Evolutionary conservation across 2,888 invertebrate genomes (phyloP).

Genomic region (Corythucha ciliata): DNA sequence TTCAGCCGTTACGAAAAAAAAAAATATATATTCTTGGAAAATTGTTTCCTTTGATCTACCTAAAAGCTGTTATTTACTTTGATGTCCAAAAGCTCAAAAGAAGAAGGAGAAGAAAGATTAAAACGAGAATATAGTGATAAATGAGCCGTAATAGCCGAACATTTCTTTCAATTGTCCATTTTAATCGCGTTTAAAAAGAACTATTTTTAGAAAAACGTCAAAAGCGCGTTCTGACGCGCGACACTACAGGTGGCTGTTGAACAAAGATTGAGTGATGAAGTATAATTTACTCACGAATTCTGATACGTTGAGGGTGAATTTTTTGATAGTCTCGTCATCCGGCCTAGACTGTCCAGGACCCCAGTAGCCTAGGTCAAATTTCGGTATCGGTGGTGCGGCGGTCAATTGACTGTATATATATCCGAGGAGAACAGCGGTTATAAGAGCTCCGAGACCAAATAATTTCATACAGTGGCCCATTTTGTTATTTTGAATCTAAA

Average conservation of each 20-base stretch:
- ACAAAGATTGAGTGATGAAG: background rate
- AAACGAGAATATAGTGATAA: too few relatives aligned
- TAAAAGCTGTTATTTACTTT: too few relatives aligned
- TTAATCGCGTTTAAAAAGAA: too few relatives aligned
- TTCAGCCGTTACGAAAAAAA: too few relatives aligned
- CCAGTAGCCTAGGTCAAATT: slow-evolving; percentile 46
- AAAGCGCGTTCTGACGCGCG: background rate
- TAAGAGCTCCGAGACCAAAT: slow-evolving; percentile 15
- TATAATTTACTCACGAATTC: slow-evolving; percentile 46
- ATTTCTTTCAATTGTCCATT: too few relatives aligned
- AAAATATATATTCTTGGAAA: too few relatives aligned
- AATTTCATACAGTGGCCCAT: slow-evolving; percentile 22
- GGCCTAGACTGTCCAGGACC: slow-evolving; percentile 47
- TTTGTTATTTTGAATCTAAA: too few relatives aligned
- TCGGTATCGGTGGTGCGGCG: slow-evolving; percentile 24
- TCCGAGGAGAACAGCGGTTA: slow-evolving; percentile 17
- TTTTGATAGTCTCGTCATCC: slow-evolving; percentile 48
- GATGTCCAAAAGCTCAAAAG: too few relatives aligned
- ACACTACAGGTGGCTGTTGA: background rate
- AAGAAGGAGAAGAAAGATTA: too few relatives aligned
- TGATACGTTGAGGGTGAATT: slow-evolving; percentile 52
- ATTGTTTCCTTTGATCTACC: too few relatives aligned
- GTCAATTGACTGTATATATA: slow-evolving; percentile 11
- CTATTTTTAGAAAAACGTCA: background rate
- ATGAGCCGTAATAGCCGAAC: too few relatives aligned